These are phyloP conservation scores for Xanthostigma xanthostigma DNA, from an alignment of 2,888 invertebrate genomes.

Conservation along the genomic window DNA sequence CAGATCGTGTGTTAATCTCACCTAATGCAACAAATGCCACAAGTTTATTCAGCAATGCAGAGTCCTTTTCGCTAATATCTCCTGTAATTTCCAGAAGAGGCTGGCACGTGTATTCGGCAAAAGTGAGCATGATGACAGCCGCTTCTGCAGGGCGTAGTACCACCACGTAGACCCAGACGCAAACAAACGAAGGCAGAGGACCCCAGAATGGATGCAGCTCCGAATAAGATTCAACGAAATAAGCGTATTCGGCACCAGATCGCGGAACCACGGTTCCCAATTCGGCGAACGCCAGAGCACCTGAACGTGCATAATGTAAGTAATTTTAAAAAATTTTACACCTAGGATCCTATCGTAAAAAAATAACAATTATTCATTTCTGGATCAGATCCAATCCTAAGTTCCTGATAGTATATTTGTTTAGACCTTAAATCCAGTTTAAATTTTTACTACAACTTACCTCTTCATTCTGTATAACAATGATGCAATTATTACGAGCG, in stretches of 20 bases:
- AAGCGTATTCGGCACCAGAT: constrained; percentile 72
- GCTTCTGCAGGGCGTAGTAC: constrained; percentile 64
- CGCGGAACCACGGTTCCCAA: constrained; percentile 62
- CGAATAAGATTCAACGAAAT: constrained; percentile 58
- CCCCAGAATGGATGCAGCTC: constrained; percentile 54
- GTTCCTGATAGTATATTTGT: no score
- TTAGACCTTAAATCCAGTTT: no score
- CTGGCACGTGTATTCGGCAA: constrained; percentile 58
- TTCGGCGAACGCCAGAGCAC: constrained; percentile 68
- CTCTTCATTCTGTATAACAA: no score
- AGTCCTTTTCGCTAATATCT: constrained; percentile 24
- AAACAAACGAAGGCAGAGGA: constrained; percentile 56
- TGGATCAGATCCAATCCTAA: no score
- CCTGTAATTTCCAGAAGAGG: constrained; percentile 39
- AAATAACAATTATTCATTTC: no score
- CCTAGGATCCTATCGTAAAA: no score
- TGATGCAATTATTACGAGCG: no score
- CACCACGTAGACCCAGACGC: constrained; percentile 63
- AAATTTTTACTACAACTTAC: no score
- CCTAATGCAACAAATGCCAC: constrained; percentile 48
- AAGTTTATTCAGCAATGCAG: constrained; percentile 40
- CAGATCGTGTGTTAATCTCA: constrained; percentile 22
- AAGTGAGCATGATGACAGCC: constrained; percentile 60
- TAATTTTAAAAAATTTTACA: neutral
- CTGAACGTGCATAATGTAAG: constrained; percentile 27